Evolutionary conservation across 1,140 invertebrate species (phyloP), one percentile per base, ranked within the genome.

Genomic region (Pissodes strobi): DNA sequence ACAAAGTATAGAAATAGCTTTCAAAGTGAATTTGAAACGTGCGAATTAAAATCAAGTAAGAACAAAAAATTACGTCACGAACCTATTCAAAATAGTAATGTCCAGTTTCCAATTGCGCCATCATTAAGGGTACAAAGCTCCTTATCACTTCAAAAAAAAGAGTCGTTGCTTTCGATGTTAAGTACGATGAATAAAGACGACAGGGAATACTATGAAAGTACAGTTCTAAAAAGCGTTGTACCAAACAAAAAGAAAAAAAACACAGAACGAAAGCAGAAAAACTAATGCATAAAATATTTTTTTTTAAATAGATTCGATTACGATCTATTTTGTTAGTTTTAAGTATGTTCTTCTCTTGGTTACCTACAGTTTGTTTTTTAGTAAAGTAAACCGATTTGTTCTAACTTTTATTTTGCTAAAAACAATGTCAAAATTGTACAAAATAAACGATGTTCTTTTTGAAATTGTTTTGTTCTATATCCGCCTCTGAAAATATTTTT

Each of bases 101-200:
- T 13, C 1, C 6, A 52, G 23, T 52, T 52, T 52, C 48, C 48
- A 30, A 27, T 17, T 27, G 48, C 48, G 48, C 48, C 48, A 52
- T 52, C 15, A 52, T 27, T 52, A 27, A 52, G 15, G 10, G 15
- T 52, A 34, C 22, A 52, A 52, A 30, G 15, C 19, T 52, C 48
- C 10, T 30, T 52, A 30, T 52, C 22, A 27, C 6, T 27, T 27
- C 17, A 52, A 52, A 52, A 52, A 30, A 52, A 52, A 15, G 10
- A 27, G 4, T 52, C 48, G 5, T 52, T 52, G 23, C 17, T 30
- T 30, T 52, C 48, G 4, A 52, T 52, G 48, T 27, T 27, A 27
- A 27, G 25, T 39, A 39, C 38, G 4, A 39, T 39, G 38, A n/a
- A 39, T 39, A 4, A n/a, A 39, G 38, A 39, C 4, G 38, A 39